Evolutionary conservation across 1,140 invertebrate genomes (phyloP).

Genomic region (Zaprionus ornatus): DNA sequence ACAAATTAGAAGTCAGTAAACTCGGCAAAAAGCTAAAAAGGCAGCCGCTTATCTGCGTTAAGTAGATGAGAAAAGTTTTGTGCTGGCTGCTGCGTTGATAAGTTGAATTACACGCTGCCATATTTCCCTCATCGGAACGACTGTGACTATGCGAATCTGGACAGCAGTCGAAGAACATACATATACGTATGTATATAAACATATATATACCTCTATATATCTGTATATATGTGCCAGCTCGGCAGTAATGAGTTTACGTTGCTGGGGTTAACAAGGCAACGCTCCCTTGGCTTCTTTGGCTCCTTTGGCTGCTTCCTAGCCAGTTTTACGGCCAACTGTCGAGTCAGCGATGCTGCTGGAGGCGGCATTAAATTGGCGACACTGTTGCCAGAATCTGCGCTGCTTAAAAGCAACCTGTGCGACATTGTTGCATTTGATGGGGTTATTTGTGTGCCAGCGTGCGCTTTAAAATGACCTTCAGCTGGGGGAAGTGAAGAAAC

Average conservation of each 20-base stretch:
- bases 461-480: constrained; percentile 63
- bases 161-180: constrained; percentile 12
- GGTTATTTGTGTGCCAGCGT: constrained; percentile 19
- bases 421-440: constrained; percentile 68
- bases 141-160: constrained; percentile 26
- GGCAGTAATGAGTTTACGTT: constrained; percentile 71
- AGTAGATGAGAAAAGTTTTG: constrained; percentile 82
- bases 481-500: not conserved
- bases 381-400: constrained; percentile 75
- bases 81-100: constrained; percentile 70
- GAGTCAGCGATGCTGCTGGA: constrained; percentile 31
- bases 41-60: constrained; percentile 76
- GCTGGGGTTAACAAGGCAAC: constrained; percentile 42
- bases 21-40: constrained; percentile 53
- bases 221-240: not conserved
- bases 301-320: constrained; percentile 9
- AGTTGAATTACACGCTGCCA: constrained; percentile 74
- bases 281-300: constrained; percentile 19
- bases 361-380: constrained; percentile 66
- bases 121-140: constrained; percentile 58
- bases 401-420: constrained; percentile 70
- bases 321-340: constrained; percentile 56
- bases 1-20: constrained; percentile 79
- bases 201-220: not conserved
- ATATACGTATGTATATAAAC: not conserved